Conservation (phyloP, 2,797 vertebrate species). For the Sciurus vulgaris region DNA sequence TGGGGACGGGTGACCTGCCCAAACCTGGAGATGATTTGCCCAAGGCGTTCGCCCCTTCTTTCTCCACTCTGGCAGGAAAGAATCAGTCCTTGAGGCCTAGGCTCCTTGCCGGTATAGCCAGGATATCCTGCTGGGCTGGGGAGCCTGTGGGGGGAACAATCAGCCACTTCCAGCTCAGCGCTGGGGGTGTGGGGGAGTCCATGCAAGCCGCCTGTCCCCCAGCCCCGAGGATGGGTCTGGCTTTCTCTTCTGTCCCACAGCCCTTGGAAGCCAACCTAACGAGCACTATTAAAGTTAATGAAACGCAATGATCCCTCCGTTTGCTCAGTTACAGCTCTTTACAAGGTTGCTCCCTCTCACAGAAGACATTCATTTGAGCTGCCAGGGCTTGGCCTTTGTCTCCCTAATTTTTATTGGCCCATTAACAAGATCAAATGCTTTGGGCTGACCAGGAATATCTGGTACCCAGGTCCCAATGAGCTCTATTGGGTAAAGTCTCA, state of each 20-base stretch:
- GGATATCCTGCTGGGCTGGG: slow-evolving; percentile 39
- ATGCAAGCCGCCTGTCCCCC: background rate
- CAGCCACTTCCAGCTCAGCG: background rate
- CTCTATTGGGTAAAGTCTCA: background rate
- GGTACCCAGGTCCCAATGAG: slow-evolving; percentile 32
- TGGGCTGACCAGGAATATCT: slow-evolving; percentile 51
- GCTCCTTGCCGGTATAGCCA: slow-evolving; percentile 35
- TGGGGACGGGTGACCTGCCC: background rate
- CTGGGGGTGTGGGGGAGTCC: background rate
- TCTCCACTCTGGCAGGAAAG: slow-evolving; percentile 12
- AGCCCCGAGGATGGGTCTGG: slow-evolving; percentile 38
- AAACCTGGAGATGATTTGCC: background rate
- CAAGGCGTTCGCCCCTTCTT: slow-evolving; percentile 47
- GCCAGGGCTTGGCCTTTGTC: slow-evolving; percentile 74
- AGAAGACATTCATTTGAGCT: slow-evolving; percentile 54
- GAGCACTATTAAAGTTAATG: slow-evolving; percentile 75
- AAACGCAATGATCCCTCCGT: slow-evolving; percentile 57
- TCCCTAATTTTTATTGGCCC: slow-evolving; percentile 77
- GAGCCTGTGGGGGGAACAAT: background rate
- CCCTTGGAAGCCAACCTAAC: slow-evolving; percentile 72
- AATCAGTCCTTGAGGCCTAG: slow-evolving; percentile 26
- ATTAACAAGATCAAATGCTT: slow-evolving; percentile 75
- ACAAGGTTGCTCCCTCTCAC: slow-evolving; percentile 60
- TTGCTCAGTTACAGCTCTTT: slow-evolving; percentile 64
- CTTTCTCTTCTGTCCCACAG: slow-evolving; percentile 31